Evolutionary conservation across 2,888 invertebrate species (phyloP).

Genomic region (Calliphora vomitoria): DNA sequence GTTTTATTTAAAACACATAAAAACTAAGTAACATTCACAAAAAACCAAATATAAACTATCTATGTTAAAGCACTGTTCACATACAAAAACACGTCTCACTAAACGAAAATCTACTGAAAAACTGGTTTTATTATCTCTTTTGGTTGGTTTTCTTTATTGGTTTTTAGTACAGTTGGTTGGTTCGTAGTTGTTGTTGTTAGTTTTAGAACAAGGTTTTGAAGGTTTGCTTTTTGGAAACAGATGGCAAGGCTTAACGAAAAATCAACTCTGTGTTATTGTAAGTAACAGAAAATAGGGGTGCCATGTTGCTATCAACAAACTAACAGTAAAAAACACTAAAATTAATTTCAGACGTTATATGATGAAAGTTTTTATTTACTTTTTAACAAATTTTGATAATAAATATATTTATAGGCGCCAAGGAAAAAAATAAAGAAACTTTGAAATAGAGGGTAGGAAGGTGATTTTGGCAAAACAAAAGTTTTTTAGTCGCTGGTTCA

Average conservation of each 20-base stretch:
- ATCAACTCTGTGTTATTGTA: constrained; percentile 3
- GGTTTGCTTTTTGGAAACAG: background rate
- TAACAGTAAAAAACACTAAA: too few species aligned
- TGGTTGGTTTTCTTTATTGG: constrained; percentile 17
- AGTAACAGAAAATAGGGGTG: constrained; percentile 4
- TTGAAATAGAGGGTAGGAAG: too few species aligned
- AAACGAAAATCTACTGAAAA: constrained; percentile 64
- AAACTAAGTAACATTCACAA: background rate
- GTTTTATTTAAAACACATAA: constrained; percentile 43
- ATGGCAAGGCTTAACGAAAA: background rate
- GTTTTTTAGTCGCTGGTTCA: too few species aligned
- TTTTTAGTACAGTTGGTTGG: constrained; percentile 44
- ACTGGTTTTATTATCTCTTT: constrained; percentile 67
- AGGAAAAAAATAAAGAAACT: too few species aligned
- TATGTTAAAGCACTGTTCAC: constrained; percentile 28
- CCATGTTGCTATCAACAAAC: background rate
- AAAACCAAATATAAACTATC: background rate
- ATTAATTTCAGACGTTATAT: too few species aligned
- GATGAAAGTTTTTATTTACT: too few species aligned
- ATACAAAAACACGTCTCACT: constrained; percentile 55
- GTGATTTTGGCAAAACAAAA: too few species aligned
- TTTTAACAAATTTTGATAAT: too few species aligned
- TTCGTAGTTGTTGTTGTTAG: background rate
- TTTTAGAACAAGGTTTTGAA: constrained; percentile 53
- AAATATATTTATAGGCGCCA: too few species aligned